Evolutionary conservation across 2,797 vertebrate species (phyloP), one percentile per base, ranked within the genome.

Genomic region (Danio jaintianensis): DNA sequence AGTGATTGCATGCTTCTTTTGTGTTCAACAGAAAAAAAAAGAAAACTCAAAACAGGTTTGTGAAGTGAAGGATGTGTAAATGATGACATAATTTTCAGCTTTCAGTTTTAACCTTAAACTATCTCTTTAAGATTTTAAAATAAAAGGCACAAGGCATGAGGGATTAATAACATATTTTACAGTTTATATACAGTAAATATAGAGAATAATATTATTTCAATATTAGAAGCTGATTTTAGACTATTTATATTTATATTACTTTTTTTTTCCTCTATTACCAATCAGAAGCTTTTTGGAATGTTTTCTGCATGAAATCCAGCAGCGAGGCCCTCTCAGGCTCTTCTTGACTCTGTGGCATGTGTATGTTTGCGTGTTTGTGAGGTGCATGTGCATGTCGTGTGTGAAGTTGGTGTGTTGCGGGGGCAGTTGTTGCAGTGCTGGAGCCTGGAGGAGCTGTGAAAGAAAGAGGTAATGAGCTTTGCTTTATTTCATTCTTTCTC

Each of bases 381-480:
- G 67, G 12, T 74, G 81, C 56, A 67, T 74, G 76, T 63, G 75
- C n/a, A 42, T 79, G 75, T 74, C 55, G 47, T 83, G 71, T 85
- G 74, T 77, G 83, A 78, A 80, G 80, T 67, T 72, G 66, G 78
- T 78, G 83, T 83, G 84, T 84, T 84, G 83, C 80, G 82, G 84
- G 84, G 86, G 84, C 80, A 79, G 86, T 81, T 87, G 86, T 74
- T 85, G 77, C 83, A 15, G 48, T 68, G 83, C 81, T 70, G 79
- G 73, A 84, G 86, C 85, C 83, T 83, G 74, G 83, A 85, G 79
- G 83, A 82, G 83, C 76, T 79, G 84, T 77, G 84, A 84, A 86
- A 84, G 86, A 83, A 67, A 75, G 83, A 86, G 86, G 84, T 86
- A 85, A 85, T 86, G 85, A 86, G 85, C 85, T 85, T 86, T 86